These are phyloP conservation scores for Emydura subglobosa DNA, from an alignment of 2,113 vertebrate species.

Conservation along the genomic window DNA sequence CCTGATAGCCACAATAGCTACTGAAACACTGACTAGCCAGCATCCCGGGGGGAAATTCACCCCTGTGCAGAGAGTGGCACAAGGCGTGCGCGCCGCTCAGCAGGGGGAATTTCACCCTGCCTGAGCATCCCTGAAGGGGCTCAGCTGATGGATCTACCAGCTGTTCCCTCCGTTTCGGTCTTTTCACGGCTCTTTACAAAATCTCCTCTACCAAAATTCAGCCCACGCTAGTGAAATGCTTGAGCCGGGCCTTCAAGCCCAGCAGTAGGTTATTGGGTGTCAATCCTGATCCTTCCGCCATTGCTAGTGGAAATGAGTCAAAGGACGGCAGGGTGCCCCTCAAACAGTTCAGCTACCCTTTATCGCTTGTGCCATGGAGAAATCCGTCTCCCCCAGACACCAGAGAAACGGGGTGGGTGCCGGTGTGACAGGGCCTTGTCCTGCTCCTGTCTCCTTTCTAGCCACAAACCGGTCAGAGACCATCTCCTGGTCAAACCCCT, in stretches of 20 bases:
- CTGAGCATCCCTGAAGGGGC: background rate
- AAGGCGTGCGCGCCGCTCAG: background rate
- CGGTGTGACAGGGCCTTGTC: background rate
- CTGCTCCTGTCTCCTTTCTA: background rate
- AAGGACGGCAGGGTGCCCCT: background rate
- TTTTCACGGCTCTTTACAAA: background rate
- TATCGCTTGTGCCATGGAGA: fast-evolving
- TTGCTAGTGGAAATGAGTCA: background rate
- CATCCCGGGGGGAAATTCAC: background rate
- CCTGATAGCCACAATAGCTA: background rate
- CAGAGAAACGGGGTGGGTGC: background rate
- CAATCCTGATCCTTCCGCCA: background rate
- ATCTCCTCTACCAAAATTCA: background rate
- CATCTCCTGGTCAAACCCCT: background rate
- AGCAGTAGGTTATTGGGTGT: background rate
- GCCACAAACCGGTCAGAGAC: no score
- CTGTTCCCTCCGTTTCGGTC: background rate
- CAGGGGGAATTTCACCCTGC: background rate
- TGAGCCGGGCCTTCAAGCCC: background rate
- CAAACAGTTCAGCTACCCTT: background rate
- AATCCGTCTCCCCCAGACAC: background rate
- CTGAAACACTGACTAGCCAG: no score
- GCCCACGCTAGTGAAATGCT: background rate
- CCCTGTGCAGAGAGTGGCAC: background rate
- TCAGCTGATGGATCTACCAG: background rate